These are phyloP conservation scores for Oreonectes daqikongensis DNA, from an alignment of 2,797 vertebrate genomes.

Conservation along the genomic window DNA sequence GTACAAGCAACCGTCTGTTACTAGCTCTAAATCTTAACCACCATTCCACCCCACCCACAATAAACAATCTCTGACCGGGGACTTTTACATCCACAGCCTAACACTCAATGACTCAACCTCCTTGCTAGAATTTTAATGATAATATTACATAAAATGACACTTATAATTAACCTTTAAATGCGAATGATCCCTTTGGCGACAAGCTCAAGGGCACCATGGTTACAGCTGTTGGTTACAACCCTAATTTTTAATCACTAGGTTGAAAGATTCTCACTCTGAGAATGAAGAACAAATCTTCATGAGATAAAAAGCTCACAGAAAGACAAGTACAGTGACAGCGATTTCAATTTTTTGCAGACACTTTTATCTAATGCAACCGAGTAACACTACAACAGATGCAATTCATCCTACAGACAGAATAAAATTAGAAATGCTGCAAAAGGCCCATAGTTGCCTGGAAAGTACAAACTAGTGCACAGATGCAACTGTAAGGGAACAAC, in stretches of 20 bases:
- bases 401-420: constrained; percentile 1
- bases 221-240: background rate
- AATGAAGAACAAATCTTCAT: background rate
- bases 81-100: constrained; percentile 13
- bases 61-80: background rate
- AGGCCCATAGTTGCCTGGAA: background rate
- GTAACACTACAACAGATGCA: constrained; percentile 8
- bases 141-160: background rate
- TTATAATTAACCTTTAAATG: background rate
- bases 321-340: background rate
- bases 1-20: background rate
- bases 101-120: background rate
- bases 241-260: background rate
- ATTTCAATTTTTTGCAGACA: background rate
- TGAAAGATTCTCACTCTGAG: background rate
- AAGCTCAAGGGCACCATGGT: background rate
- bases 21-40: constrained; percentile 7
- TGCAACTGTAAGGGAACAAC: background rate
- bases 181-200: background rate
- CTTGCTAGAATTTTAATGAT: background rate
- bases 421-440: background rate
- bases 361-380: background rate
- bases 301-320: background rate
- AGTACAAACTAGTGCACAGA: constrained; percentile 4
- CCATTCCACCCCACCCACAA: background rate